Evolutionary conservation across 2,888 invertebrate genomes (phyloP).

Genomic region (Physocephala rufipes): DNA sequence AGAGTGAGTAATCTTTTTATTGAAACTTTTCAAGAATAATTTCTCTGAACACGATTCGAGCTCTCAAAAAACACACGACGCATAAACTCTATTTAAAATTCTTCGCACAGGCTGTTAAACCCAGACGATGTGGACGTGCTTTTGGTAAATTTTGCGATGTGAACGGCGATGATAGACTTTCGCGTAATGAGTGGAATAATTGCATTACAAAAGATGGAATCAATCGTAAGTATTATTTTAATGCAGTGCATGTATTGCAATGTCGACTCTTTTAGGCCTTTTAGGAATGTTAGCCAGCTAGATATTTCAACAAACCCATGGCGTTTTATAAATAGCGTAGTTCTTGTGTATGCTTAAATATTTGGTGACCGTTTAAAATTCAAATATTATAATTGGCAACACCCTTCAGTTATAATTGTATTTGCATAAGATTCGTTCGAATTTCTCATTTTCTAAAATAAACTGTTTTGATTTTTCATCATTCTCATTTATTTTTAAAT

Average conservation of each 20-base stretch:
- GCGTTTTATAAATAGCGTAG: too few relatives aligned
- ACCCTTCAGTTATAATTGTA: too few relatives aligned
- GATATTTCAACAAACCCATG: too few relatives aligned
- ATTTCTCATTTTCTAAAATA: too few relatives aligned
- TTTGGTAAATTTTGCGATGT: slow-evolving; percentile 90
- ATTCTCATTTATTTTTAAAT: too few relatives aligned
- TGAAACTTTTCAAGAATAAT: not conserved
- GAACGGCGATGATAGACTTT: slow-evolving; percentile 81
- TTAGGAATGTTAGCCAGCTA: too few relatives aligned
- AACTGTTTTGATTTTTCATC: too few relatives aligned
- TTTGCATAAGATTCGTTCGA: too few relatives aligned
- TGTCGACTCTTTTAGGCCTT: too few relatives aligned
- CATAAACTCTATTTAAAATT: slow-evolving; percentile 23
- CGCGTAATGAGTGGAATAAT: slow-evolving; percentile 83
- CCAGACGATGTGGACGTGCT: slow-evolving; percentile 86
- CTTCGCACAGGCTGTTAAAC: slow-evolving; percentile 76
- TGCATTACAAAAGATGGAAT: slow-evolving; percentile 84
- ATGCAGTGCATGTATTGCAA: not conserved
- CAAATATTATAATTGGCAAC: too few relatives aligned
- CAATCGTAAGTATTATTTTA: slow-evolving; percentile 77
- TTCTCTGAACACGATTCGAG: slow-evolving; percentile 6
- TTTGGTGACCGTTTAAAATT: too few relatives aligned
- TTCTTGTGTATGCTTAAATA: too few relatives aligned
- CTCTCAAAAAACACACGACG: not conserved
- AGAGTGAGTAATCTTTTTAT: slow-evolving; percentile 71